Percentiles rank a stretch among this genome's conserved stretches.
Evolutionary conservation across 2,113 vertebrate genomes (phyloP).

Genomic region (Oryzias melastigma): DNA sequence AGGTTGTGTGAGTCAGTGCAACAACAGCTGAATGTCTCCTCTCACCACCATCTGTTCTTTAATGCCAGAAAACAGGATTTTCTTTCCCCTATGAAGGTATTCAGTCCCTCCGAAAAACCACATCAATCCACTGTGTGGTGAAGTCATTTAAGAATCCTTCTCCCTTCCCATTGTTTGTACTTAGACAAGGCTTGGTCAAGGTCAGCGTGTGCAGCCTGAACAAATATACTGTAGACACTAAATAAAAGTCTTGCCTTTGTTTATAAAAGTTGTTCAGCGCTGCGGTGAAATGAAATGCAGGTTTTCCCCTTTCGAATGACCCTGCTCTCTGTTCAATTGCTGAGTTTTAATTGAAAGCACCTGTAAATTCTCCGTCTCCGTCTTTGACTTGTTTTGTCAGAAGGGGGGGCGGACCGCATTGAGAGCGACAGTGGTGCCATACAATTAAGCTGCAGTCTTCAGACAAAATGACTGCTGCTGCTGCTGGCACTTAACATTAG

Average conservation of each 20-base stretch:
- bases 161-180: neutral
- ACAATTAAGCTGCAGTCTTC: slow-evolving; percentile 36
- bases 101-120: slow-evolving; percentile 16
- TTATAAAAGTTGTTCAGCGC: slow-evolving; percentile 3
- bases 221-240: slow-evolving; percentile 8
- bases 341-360: slow-evolving; percentile 27
- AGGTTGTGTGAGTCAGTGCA: slow-evolving; percentile 41
- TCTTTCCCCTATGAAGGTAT: neutral
- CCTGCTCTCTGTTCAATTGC: slow-evolving; percentile 1
- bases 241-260: slow-evolving; percentile 1
- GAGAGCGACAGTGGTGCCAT: slow-evolving; percentile 7
- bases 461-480: slow-evolving; percentile 40
- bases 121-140: slow-evolving; percentile 23
- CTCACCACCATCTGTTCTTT: slow-evolving; percentile 58
- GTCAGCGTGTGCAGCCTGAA: slow-evolving; percentile 20
- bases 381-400: slow-evolving; percentile 18
- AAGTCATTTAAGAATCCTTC: slow-evolving; percentile 5
- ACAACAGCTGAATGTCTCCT: slow-evolving; percentile 58
- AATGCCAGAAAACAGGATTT: slow-evolving; percentile 44
- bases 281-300: neutral
- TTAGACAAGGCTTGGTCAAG: slow-evolving; percentile 16
- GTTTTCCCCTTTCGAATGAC: slow-evolving; percentile 3
- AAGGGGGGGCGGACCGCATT: neutral
- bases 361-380: slow-evolving; percentile 16
- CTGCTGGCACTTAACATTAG: slow-evolving; percentile 43